Percentiles rank a stretch among this genome's conserved stretches.
Evolutionary conservation across 2,888 invertebrate species (phyloP).

Genomic region (Beris chalybata): DNA sequence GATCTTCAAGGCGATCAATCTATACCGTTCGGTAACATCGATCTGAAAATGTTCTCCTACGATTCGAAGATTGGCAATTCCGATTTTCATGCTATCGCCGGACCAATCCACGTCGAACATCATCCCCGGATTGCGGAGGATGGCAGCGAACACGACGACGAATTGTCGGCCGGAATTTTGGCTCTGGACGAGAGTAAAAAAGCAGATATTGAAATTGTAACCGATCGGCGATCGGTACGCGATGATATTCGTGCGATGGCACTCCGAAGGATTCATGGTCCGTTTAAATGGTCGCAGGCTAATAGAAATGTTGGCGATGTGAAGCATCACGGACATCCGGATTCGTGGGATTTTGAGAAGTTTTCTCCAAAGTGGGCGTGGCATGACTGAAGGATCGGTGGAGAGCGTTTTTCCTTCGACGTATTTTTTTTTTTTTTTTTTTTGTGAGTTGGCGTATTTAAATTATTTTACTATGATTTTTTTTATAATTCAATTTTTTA

Average conservation of each 20-base stretch:
- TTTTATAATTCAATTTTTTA: conserved; percentile 1
- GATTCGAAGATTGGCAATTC: conserved; percentile 49
- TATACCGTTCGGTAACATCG: conserved; percentile 55
- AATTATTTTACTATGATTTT: not conserved
- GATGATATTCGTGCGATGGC: conserved; percentile 53
- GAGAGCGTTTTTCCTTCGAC: conserved; percentile 8
- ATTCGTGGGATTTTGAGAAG: conserved; percentile 54
- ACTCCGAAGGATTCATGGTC: conserved; percentile 45
- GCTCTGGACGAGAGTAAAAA: conserved; percentile 38
- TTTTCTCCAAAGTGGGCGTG: conserved; percentile 55
- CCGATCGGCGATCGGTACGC: conserved; percentile 51
- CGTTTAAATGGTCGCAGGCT: conserved; percentile 53
- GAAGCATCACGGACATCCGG: conserved; percentile 54
- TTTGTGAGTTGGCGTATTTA: not conserved
- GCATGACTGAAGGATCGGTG: conserved; percentile 41
- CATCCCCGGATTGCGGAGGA: conserved; percentile 27
- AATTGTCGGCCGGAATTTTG: not conserved
- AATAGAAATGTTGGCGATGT: conserved; percentile 44
- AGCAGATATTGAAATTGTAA: conserved; percentile 50
- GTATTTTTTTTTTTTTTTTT: not conserved
- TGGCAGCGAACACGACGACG: conserved; percentile 44
- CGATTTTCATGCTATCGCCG: conserved; percentile 54
- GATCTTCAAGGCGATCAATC: conserved; percentile 53
- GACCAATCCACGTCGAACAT: conserved; percentile 46
- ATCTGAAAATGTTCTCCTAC: conserved; percentile 54